Conservation (phyloP, 1,140 invertebrate genomes). For the Octopus sinensis region DNA sequence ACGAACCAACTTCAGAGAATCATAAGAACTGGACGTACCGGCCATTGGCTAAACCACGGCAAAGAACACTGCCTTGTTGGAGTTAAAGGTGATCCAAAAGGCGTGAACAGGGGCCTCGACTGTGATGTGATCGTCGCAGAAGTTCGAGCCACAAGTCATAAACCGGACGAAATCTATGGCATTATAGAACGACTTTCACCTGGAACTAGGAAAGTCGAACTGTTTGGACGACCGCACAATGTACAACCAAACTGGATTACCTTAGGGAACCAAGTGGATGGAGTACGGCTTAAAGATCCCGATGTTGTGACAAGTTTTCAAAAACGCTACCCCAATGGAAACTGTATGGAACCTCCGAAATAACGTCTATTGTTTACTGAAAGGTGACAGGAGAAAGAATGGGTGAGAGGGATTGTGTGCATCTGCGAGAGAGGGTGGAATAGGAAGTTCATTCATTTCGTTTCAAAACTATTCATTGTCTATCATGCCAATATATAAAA, state of each 20-base stretch:
- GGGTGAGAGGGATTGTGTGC: neutral
- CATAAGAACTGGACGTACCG: constrained; percentile 91
- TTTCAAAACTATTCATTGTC: too few relatives aligned
- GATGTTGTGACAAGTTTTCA: constrained; percentile 85
- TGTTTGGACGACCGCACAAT: constrained; percentile 96
- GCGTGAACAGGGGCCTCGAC: constrained; percentile 89
- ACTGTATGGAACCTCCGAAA: constrained; percentile 67
- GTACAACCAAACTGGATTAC: constrained; percentile 99
- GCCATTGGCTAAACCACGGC: constrained; percentile 97
- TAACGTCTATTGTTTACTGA: neutral
- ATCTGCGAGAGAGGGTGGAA: neutral
- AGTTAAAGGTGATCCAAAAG: constrained; percentile 89
- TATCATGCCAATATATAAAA: too few relatives aligned
- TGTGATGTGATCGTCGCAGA: constrained; percentile 98
- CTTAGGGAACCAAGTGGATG: constrained; percentile 90
- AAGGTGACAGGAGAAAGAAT: neutral
- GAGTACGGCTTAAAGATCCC: constrained; percentile 88
- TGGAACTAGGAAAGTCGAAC: constrained; percentile 93
- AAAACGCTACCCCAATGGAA: constrained; percentile 89
- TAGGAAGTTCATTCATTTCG: neutral
- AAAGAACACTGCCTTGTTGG: constrained; percentile 97
- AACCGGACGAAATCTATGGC: constrained; percentile 96
- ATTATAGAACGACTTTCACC: constrained; percentile 66
- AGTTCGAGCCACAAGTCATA: constrained; percentile 88
- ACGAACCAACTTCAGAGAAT: constrained; percentile 97